Evolutionary conservation across 64 coral and sea anemone genomes (phyloP), one percentile per base, ranked within the genome.

Genomic region (Porites lutea): DNA sequence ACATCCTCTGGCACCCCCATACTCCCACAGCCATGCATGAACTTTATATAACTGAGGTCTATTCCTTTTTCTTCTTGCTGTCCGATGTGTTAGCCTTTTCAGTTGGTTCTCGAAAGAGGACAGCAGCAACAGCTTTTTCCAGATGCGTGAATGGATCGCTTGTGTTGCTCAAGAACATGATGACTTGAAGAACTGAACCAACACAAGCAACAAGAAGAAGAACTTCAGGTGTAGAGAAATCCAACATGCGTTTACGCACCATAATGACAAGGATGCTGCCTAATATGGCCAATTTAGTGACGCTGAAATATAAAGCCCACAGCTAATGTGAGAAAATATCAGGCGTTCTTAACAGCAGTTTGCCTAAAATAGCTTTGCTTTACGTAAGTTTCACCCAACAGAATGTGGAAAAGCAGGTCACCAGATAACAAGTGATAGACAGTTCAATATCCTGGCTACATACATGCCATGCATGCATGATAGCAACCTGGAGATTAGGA

Each of bases 91-190:
- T 67, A 12, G 92, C 92, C 73, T 67, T 58, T 72, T 94, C 87
- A 53, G 62, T 66, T 68, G 92, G 92, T 53, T 83, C 77, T 74
- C 86, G 82, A 15, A 94, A 88, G 53, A 94, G 55, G 11, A 94
- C 92, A 65, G 92, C 87, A 3, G 92, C 87, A 14, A 94, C 65
- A 27, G 74, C 77, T 45, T 82, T 94, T 87, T 94, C 92, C 13
- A 88, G 70, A 63, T 94, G 74, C 1, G 68, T 88, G 54, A 94
- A 94, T 0, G 92, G 92, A 52, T 94, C 92, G 37, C 77, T 89
- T 63, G 92, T 88, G 4, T 79, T 88, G 57, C 21, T 88, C 11
- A 94, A 52, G 22, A 83, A 89, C 92, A 94, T 94, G 0, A 88
- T 23, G 14, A 94, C 92, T 22, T 94, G 92, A 43, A 94, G 87